Evolutionary conservation across 2,113 vertebrate species (phyloP), one percentile per base, ranked within the genome.

Genomic region (Fulica atra): DNA sequence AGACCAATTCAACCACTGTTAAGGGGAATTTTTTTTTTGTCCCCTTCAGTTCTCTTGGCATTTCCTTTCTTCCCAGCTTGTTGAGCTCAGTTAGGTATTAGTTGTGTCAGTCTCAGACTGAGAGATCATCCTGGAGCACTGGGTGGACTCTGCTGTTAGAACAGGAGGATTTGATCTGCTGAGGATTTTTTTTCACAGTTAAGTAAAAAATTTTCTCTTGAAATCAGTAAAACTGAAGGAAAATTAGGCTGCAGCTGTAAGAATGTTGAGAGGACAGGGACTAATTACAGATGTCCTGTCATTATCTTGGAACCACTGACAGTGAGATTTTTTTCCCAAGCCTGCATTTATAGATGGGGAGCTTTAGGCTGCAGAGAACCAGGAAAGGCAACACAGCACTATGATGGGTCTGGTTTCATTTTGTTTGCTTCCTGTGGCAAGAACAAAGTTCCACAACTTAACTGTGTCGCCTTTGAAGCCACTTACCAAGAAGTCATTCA

Each of bases 401-500:
- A 0, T 5, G 16, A 12, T 6, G n/a, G 11, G 3, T 35, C 25
- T 61, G 36, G 0, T 14, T 54, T 81, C 46, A 5, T 29, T 38
- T 85, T 56, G 23, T 38, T 60, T 76, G 23, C 46, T 66, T 66
- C 19, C 16, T 7, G 5, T 23, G 40, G 57, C 46, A 38, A 44
- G 29, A 64, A 12, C 25, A 36, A 80, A 73, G 26, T 53, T 80
- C 20, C 21, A 2, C 13, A 19, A 7, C 28, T 17, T 44, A 20
- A 10, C 36, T 53, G 40, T 59, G 44, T 72, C 33, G 64, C 51
- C 42, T 53, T 89, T 51, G 46, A 64, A 69, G 56, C 25, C 23
- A 11, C n/a, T 36, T 29, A 4, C 0, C 20, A 15, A 48, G 76
- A 28, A 71, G n/a, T 60, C 4, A 10, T 54, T 36, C 26, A 21